Percentiles rank a stretch among this genome's conserved stretches.
Evolutionary conservation across 1,140 invertebrate genomes (phyloP).

Genomic region (Callitettix versicolor): DNA sequence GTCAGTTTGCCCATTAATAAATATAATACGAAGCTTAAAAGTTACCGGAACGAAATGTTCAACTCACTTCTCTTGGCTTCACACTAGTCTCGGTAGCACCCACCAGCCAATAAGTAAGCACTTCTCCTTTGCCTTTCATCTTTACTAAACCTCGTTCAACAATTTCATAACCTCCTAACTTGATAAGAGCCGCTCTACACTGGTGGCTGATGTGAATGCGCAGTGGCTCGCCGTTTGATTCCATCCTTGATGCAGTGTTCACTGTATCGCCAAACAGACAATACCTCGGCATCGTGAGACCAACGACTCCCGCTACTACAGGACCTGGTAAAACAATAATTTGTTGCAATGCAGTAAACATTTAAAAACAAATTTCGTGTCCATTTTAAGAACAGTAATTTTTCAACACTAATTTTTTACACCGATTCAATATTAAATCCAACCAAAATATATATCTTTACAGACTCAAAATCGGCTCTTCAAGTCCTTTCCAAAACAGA

Average conservation of each 20-base stretch:
- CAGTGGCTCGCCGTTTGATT: slow-evolving; percentile 83
- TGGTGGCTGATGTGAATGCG: slow-evolving; percentile 83
- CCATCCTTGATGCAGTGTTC: slow-evolving; percentile 89
- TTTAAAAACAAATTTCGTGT: too few species aligned
- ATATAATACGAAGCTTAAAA: too few species aligned
- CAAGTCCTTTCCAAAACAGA: too few species aligned
- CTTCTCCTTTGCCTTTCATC: slow-evolving; percentile 84
- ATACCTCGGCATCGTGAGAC: slow-evolving; percentile 93
- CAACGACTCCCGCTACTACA: slow-evolving; percentile 89
- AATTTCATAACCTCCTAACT: slow-evolving; percentile 65
- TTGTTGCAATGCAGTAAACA: slow-evolving; percentile 11
- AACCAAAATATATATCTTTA: too few species aligned
- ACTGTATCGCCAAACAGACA: slow-evolving; percentile 91
- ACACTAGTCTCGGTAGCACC: slow-evolving; percentile 74
- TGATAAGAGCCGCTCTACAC: slow-evolving; percentile 73
- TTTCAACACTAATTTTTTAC: too few species aligned
- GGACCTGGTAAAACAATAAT: slow-evolving; percentile 45
- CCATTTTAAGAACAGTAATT: too few species aligned
- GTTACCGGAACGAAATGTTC: too few species aligned
- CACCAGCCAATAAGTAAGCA: slow-evolving; percentile 79
- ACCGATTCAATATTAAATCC: too few species aligned
- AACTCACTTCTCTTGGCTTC: slow-evolving; percentile 59
- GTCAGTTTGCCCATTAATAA: too few species aligned
- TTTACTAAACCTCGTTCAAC: slow-evolving; percentile 74
- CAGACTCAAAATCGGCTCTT: too few species aligned